Base-by-base conservation (phyloP, 2,113 vertebrate species). In the Etia nguti region DNA sequence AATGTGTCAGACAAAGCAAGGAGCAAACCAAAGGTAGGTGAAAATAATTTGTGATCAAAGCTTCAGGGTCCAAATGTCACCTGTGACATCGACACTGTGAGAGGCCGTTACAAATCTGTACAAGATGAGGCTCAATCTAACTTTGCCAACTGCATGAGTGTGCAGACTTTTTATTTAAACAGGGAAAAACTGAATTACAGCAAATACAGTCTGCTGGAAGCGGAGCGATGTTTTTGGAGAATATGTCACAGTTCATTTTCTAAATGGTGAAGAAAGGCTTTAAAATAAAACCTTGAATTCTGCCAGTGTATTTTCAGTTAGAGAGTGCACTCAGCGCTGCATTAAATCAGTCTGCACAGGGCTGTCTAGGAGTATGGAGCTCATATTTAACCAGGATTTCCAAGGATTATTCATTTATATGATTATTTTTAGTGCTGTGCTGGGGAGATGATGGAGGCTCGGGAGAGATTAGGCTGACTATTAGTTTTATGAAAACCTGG, bases 11-110 rank as follows among this genome's bases (percentile, higher is more conserved):
- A 97, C 88, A 97, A 96, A 93, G 24, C 86, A 55, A 97, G 95
- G 92, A 92, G 54, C 94, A 97, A 96, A 91, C 95, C 96, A 11
- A 97, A 97, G 96, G 96, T 97, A 96, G 60, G 96, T 81, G 12
- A 77, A 52, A 52, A 57, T 10, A 2, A 43, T 29, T 46, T 20
- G 79, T 38, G 4, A 11, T 16, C n/a, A 7, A 82, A 22, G 31
- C 5, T 8, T 9, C 80, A 16, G 59, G 26, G 38, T 26, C 12
- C 18, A 55, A 81, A 54, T 36, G 13, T 50, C 10, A 65, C 24
- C 18, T 86, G 16, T 68, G 31, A 68, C n/a, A 77, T 20, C 6
- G 6, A 31, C 26, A 3, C 20, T 54, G 10, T 4, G n/a, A 55
- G 4, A 22, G n/a, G 31, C 73, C 2, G 18, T 50, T 31, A 77